Base-by-base conservation (phyloP, 92 coral and sea anemone species). In the Phenganax stokvisi region DNA sequence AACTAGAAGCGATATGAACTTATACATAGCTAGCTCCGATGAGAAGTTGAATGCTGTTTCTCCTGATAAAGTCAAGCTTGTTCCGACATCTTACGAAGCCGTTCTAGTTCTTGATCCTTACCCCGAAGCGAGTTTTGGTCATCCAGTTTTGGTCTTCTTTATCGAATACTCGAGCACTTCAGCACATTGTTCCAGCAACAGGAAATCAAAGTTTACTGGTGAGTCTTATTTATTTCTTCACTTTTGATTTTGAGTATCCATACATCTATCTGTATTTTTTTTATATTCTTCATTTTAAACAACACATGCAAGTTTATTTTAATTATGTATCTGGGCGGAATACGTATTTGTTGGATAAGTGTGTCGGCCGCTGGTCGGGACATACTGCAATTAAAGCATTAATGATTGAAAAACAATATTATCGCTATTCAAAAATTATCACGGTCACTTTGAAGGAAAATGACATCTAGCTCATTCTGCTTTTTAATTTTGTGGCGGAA, bases 61-160 rank as follows among this genome's bases (percentile, higher is more conserved):
- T 10, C 96, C 97, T 12, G 97, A 73, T 71, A 86, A 82, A 86
- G 76, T 81, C 86, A 81, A 81, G 73, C 74, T 76, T 80, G 89
- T 84, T 17, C 85, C 85, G 68, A 77, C 85, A 10, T 80, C 85
- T 15, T 86, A 89, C 59, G 92, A 91, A 70, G 89, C 90, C 8
- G 97, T 90, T 53, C 76, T 96, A 64, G 99, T 89, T 28, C 76
- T 96, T 51, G 99, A 96, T 73, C 99, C 99, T 2, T 89, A 77
- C 69, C 99, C 99, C 28, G 86, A 87, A 15, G 92, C 94, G 53
- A 86, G 89, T 84, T 90, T 96, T 66, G 99, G 99, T 10, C 99
- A 96, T 76, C 85, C 89, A 15, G 91, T 96, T 61, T 80, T 88
- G 54, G 87, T 96, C n/a, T 92, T 96, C 84, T 89, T 92, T 64